These are phyloP conservation scores for Auanema sp. DNA, from an alignment of 2,888 invertebrate genomes.

Conservation along the genomic window DNA sequence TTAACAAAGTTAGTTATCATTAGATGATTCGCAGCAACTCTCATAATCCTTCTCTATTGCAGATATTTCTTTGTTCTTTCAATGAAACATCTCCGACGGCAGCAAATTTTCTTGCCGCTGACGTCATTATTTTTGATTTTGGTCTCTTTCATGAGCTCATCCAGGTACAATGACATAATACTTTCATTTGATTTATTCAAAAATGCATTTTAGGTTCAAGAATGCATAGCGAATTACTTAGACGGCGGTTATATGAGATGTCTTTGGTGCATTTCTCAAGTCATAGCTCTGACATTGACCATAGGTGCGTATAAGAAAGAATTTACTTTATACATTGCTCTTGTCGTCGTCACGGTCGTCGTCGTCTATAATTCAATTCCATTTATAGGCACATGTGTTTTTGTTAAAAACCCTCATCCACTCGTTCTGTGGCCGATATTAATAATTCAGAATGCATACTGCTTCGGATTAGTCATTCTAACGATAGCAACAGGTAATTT, in stretches of 20 bases:
- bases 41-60: slow-evolving; percentile 16
- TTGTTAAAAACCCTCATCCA: slow-evolving; percentile 45
- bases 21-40: not conserved
- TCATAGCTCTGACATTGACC: slow-evolving; percentile 32
- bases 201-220: slow-evolving; percentile 45
- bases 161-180: slow-evolving; percentile 26
- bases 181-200: not conserved
- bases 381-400: slow-evolving; percentile 33
- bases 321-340: not conserved
- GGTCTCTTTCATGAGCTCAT: slow-evolving; percentile 50
- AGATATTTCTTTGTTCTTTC: slow-evolving; percentile 53
- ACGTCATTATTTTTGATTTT: slow-evolving; percentile 53
- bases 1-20: slow-evolving; percentile 32
- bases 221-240: slow-evolving; percentile 58
- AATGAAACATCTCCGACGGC: slow-evolving; percentile 42
- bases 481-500: slow-evolving; percentile 49
- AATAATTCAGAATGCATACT: slow-evolving; percentile 56
- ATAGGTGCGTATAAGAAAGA: slow-evolving; percentile 23
- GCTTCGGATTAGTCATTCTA: slow-evolving; percentile 56
- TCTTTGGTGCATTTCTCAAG: slow-evolving; percentile 54
- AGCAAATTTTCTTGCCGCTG: slow-evolving; percentile 44
- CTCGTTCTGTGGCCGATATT: slow-evolving; percentile 51
- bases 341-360: not conserved
- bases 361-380: not conserved
- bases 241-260: slow-evolving; percentile 58